Evolutionary conservation across 2,113 vertebrate genomes (phyloP), one percentile per base, ranked within the genome.

Genomic region (Gnathonemus echidnorhynchus): DNA sequence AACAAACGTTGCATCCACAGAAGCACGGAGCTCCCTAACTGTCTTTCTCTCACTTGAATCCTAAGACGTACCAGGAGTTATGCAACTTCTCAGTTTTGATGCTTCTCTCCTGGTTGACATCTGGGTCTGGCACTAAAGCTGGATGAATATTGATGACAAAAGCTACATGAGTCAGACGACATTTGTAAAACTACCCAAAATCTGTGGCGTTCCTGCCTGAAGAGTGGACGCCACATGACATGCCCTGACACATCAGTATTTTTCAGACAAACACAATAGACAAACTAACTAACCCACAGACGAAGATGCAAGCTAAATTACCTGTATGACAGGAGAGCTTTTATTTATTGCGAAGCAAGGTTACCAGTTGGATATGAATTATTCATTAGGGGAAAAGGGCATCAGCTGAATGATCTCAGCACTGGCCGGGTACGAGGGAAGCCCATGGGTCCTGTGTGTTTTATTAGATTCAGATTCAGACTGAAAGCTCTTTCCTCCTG

Each of bases 391-490:
- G 62, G 21, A 94, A 90, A 88, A 92, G 93, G 94, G 94, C 93
- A 95, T 94, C 94, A 95, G 95, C 96, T 93, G 95, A 96, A 95
- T 93, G 94, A 95, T 95, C 93, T 90, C 86, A 70, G 93, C 94
- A 93, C 95, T 94, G 53, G 90, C 88, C 91, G 92, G 95, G 96
- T 95, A 95, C 91, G 94, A 92, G 91, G 91, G 94, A 95, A 88
- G 35, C 89, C 95, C 93, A 95, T 85, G 49, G 56, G 1, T 95
- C 92, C 93, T 93, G 93, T 92, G 92, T 87, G 94, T 96, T 90
- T 95, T 93, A 95, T 96, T 96, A 94, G 92, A 95, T 95, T 92
- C 92, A 91, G 91, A 90, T 93, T 95, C 91, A 35, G 90, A 91
- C 84, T 92, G 93, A 94, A 92, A 89, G 88, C 56, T 92, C 87